Base-by-base conservation (phyloP, 2,888 invertebrate genomes). In the Coremacera marginata region DNA sequence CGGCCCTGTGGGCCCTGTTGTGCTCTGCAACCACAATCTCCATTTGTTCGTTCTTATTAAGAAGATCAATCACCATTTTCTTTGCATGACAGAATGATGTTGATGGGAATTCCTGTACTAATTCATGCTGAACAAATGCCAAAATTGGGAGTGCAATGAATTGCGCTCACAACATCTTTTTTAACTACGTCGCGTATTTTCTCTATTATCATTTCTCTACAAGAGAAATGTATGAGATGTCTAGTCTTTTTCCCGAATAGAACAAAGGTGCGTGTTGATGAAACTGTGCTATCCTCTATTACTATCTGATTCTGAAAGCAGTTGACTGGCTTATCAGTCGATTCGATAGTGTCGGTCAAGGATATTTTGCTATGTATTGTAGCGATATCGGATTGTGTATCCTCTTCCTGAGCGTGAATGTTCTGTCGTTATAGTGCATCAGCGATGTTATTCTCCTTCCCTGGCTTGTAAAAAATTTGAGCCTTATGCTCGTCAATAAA, bases 261-360 rank as follows among this genome's bases (percentile, higher is more conserved):
- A 19, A 80, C 71, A 5, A 73, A 55, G 3, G 70, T 79, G 49
- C 52, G 74, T 5, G 27, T 22, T 9, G 31, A 70, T 1, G 80
- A 27, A 25, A 72, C 37, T 49, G 25, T 51, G 3, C 71, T 63
- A 63, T 79, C 77, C 51, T 82, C 79, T 7, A 82, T 55, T 27
- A 82, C 22, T 14, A 82, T 80, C 52, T 82, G 79, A 16, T 83
- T 82, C 70, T 74, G 67, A 27, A 80, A 83, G 37, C 81, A 80
- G 55, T 82, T 83, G 11, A 81, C 22, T 3, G 81, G 82, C 9
- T 80, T 82, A 1, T 81, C 79, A 16, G 77, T 79, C 19, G 79
- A 44, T 34, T 78, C 78, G 37, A 80, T 80, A 9, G 77, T 80
- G 55, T 80, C 80, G 1, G 81, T 80, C 9, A 81, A 57, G 14